Conservation (phyloP, 2,888 invertebrate genomes). For the Cyclophora albipunctata region DNA sequence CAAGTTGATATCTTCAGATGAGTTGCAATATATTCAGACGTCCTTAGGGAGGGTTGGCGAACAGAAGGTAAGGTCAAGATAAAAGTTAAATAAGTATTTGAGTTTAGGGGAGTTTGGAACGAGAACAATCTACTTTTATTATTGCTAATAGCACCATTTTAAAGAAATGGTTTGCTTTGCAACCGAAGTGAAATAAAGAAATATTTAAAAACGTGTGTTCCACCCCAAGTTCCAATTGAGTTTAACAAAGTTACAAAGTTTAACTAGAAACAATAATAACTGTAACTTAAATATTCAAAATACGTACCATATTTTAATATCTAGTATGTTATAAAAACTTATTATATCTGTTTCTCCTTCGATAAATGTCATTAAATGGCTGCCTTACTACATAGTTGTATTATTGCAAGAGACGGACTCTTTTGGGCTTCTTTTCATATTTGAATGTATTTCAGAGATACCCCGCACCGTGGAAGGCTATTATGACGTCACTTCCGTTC, state of each 20-base stretch:
- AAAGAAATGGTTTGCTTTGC: neutral
- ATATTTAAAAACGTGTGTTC: no score
- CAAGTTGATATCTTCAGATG: slow-evolving; percentile 77
- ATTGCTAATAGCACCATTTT: no score
- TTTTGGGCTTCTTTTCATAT: no score
- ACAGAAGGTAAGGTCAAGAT: slow-evolving; percentile 40
- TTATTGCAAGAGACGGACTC: no score
- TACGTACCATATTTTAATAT: no score
- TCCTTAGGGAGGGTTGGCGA: slow-evolving; percentile 55
- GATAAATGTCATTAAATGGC: neutral
- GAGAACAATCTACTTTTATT: neutral
- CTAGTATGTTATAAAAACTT: neutral
- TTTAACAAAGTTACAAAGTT: no score
- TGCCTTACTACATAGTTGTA: no score
- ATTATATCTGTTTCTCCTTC: neutral
- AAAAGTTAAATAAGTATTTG: neutral
- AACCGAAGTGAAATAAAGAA: no score
- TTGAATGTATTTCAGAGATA: slow-evolving; percentile 49
- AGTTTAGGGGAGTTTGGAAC: neutral
- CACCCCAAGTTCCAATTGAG: no score
- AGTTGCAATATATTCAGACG: slow-evolving; percentile 80
- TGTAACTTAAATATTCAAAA: no score
- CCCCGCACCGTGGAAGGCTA: slow-evolving; percentile 78
- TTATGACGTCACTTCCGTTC: slow-evolving; percentile 80
- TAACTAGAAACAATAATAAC: no score